Evolutionary conservation across 2,113 vertebrate genomes (phyloP).

Genomic region (Trematomus loennbergii): DNA sequence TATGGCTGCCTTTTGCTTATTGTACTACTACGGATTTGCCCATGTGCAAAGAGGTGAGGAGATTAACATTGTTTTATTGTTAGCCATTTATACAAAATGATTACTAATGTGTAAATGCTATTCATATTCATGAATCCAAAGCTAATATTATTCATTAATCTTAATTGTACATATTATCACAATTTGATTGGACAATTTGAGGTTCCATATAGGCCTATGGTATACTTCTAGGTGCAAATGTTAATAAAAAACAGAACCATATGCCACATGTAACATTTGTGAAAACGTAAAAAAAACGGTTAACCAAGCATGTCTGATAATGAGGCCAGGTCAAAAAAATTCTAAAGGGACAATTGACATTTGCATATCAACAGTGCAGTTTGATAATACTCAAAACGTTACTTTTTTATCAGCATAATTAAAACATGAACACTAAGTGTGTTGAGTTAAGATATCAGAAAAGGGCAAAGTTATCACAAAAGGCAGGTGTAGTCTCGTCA

Average conservation of each 20-base stretch:
- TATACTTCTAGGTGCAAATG: neutral
- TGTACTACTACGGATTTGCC: conserved; percentile 75
- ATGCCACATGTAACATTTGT: neutral
- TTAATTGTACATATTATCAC: neutral
- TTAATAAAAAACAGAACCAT: neutral
- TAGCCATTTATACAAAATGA: neutral
- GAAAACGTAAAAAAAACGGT: neutral
- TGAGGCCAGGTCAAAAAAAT: neutral
- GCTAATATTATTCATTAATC: neutral
- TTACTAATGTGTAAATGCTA: neutral
- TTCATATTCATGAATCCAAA: neutral
- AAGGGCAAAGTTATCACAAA: neutral
- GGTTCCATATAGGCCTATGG: too few relatives aligned
- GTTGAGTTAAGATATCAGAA: neutral
- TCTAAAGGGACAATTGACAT: conserved; percentile 14
- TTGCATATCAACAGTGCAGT: conserved; percentile 56
- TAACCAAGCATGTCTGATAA: neutral
- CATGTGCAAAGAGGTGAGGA: conserved; percentile 85
- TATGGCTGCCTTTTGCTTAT: conserved; percentile 58
- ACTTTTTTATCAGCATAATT: conserved; percentile 37
- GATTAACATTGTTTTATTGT: neutral
- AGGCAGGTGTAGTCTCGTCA: neutral
- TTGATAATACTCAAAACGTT: conserved; percentile 48
- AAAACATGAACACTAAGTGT: neutral
- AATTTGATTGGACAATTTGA: neutral